Evolutionary conservation across 2,888 invertebrate species (phyloP).

Genomic region (Neelides folsomi): DNA sequence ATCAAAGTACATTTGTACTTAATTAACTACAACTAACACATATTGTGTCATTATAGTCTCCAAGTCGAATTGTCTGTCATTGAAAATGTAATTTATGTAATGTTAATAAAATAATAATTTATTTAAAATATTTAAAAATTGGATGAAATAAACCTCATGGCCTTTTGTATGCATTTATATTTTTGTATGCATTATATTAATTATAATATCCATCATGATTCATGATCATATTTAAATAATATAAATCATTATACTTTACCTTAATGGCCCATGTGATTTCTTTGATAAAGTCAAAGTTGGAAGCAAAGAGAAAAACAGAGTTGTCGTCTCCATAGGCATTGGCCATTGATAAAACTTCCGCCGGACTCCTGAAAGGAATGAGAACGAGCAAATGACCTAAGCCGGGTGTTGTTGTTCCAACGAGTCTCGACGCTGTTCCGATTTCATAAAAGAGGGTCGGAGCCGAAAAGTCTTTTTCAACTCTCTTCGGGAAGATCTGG

Average conservation of each 20-base stretch:
- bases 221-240: no score
- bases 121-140: no score
- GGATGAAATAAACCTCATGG: no score
- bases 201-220: no score
- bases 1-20: no score
- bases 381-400: slow-evolving; percentile 20
- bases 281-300: slow-evolving; percentile 9
- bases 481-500: not conserved
- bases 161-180: no score
- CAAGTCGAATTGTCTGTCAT: no score
- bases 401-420: slow-evolving; percentile 10
- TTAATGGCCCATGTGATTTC: slow-evolving; percentile 8
- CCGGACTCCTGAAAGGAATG: slow-evolving; percentile 20
- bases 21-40: no score
- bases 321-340: slow-evolving; percentile 20
- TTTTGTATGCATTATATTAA: no score
- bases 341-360: slow-evolving; percentile 17
- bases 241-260: slow-evolving; percentile 1
- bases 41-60: no score
- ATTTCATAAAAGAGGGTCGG: slow-evolving; percentile 23
- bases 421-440: slow-evolving; percentile 20
- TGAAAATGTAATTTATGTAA: no score
- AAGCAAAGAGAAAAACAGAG: slow-evolving; percentile 12
- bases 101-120: no score
- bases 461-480: slow-evolving; percentile 3